Evolutionary conservation across 1,140 invertebrate genomes (phyloP), one percentile per base, ranked within the genome.

Genomic region (Brachionus rotundiformis): DNA sequence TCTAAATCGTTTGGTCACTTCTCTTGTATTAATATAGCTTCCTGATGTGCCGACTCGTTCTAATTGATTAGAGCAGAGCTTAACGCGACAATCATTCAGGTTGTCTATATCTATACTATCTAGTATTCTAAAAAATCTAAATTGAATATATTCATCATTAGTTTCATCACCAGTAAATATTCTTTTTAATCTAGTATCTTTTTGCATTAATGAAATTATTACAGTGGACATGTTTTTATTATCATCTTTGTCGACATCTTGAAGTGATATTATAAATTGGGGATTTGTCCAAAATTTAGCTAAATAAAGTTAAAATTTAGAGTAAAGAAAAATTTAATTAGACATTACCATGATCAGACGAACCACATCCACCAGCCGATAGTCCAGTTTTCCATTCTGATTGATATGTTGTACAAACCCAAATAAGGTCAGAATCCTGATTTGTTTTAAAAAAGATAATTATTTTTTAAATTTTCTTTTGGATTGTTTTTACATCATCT

Each of bases 1-100:
- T 47, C 87, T 84, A 83, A 87, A 87, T 29, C 86, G 80, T 23
- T 84, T 84, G 59, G 86, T 88, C 5, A 87, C 86, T 83, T 88
- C 87, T 13, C 87, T 82, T 49, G 84, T 84, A 81, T 88, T 88
- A 19, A 87, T 85, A 81, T 86, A 87, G 11, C 84, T 80, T 13
- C 86, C 86, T 6, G 85, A 86, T 82, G 84, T 85, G 11, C 84
- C 86, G 71, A 75, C 33, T 65, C 54, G 8, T 27, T 75, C 54
- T 31, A 82, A 41, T 13, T 82, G 41, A 41, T 75, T 71, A 11
- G 81, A 33, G n/a, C 63, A 76, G 25, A 82, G 31, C 44, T 65
- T 75, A 41, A 25, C 36, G 8, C 33, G 10, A 39, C 63, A 68
- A 7, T 63, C 31, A 27, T 23, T 41, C 1, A 31, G 13, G n/a